A percentile compares a stretch with the other conserved stretches of the same genome.
Evolutionary conservation across 2,113 vertebrate species (phyloP).

Genomic region (Formicarius rufipectus): DNA sequence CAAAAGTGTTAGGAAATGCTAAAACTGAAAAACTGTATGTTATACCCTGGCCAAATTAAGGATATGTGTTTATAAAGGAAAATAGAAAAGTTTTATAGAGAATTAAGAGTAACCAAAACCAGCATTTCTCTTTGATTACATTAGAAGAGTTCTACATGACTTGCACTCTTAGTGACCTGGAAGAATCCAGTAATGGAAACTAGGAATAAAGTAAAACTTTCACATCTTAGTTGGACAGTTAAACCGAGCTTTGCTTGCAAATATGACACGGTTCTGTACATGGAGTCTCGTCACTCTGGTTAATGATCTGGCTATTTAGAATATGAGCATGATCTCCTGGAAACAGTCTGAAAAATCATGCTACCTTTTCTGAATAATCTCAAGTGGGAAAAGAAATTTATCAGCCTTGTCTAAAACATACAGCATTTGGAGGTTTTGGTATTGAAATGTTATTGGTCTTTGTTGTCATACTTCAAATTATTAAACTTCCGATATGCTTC

Average conservation of each 20-base stretch:
- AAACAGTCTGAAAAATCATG: neutral
- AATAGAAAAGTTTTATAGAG: neutral
- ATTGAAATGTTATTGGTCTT: neutral
- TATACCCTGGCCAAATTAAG: neutral
- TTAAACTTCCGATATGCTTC: slow-evolving; percentile 13
- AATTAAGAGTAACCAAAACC: neutral
- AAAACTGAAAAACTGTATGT: neutral
- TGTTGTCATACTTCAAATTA: neutral
- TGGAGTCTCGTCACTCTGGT: neutral
- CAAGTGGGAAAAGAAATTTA: neutral
- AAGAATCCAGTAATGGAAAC: neutral
- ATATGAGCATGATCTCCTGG: neutral
- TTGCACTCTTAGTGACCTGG: neutral
- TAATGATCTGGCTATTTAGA: neutral
- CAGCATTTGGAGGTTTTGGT: neutral
- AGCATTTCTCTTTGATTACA: neutral
- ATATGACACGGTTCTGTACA: neutral
- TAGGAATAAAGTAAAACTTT: neutral
- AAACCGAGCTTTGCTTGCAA: neutral
- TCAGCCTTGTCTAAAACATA: neutral
- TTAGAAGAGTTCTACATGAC: neutral
- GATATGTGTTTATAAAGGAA: neutral
- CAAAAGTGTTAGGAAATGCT: neutral
- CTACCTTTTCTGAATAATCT: neutral
- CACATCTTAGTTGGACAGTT: neutral